These are phyloP conservation scores for Hypomesus transpacificus DNA, from an alignment of 2,113 vertebrate genomes.

Conservation along the genomic window DNA sequence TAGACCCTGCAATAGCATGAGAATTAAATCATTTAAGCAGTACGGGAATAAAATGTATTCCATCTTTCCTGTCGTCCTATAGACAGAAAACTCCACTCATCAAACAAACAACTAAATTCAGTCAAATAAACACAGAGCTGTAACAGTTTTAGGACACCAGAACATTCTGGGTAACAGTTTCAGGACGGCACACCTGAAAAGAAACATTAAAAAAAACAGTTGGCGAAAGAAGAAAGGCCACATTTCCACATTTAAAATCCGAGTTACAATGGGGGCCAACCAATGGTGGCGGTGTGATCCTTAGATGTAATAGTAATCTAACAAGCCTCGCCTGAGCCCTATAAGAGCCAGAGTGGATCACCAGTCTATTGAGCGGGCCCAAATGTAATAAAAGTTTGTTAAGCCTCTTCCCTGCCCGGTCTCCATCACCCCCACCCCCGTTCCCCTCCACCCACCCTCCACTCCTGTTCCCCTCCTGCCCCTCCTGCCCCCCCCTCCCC, in stretches of 20 bases:
- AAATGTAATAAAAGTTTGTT: constrained; percentile 68
- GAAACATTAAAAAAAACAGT: not conserved
- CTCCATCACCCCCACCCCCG: constrained; percentile 6
- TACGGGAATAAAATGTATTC: too few species aligned
- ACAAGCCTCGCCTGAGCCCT: constrained; percentile 56
- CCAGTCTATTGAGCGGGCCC: constrained; percentile 54
- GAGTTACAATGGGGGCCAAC: constrained; percentile 51
- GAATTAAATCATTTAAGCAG: too few species aligned
- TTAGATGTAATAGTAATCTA: constrained; percentile 54
- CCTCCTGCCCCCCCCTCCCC: constrained; percentile 37
- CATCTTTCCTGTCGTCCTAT: too few species aligned
- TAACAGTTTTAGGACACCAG: too few species aligned
- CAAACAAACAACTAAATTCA: too few species aligned
- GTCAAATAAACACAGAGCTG: too few species aligned
- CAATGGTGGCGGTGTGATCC: constrained; percentile 35
- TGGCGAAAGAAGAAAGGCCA: constrained; percentile 13
- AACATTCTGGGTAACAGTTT: not conserved
- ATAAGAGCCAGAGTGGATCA: constrained; percentile 46
- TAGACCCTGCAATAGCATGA: too few species aligned
- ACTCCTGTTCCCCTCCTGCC: not conserved
- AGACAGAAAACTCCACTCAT: too few species aligned
- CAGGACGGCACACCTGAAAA: not conserved
- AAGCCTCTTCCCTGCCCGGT: constrained; percentile 53
- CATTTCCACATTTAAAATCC: constrained; percentile 43
- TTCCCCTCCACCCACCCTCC: too few species aligned